These are phyloP conservation scores for Rhaphigaster nebulosa DNA, from an alignment of 2,888 invertebrate species.

Conservation along the genomic window DNA sequence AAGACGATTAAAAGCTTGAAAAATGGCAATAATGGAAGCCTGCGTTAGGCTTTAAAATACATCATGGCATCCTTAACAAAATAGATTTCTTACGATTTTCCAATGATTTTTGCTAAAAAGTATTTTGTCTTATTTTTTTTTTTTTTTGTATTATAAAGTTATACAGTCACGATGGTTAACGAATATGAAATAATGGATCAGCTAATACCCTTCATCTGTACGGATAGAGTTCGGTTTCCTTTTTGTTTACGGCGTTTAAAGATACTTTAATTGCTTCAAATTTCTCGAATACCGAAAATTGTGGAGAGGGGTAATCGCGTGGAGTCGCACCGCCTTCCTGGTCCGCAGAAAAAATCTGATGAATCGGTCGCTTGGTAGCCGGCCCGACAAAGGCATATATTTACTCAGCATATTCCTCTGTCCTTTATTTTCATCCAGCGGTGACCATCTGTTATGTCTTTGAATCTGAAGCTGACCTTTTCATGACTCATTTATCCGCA, in stretches of 20 bases:
- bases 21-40: too few relatives aligned
- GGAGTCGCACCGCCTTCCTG: neutral
- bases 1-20: too few relatives aligned
- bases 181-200: too few relatives aligned
- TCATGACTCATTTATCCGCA: neutral
- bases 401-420: slow-evolving; percentile 26
- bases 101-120: too few relatives aligned
- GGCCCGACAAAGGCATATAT: slow-evolving; percentile 12
- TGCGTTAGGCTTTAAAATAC: too few relatives aligned
- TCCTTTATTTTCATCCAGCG: neutral
- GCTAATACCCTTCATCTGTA: neutral
- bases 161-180: too few relatives aligned
- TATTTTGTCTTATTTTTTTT: too few relatives aligned
- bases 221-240: neutral
- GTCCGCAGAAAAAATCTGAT: neutral
- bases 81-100: too few relatives aligned
- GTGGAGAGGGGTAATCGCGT: neutral
- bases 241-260: neutral
- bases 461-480: neutral
- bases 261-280: neutral
- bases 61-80: too few relatives aligned
- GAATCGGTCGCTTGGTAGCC: slow-evolving; percentile 3
- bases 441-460: neutral
- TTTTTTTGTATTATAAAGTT: too few relatives aligned
- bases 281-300: neutral